A percentile compares a stretch with the other conserved stretches of the same genome.
Evolutionary conservation across 2,113 vertebrate species (phyloP).

Genomic region (Narcine bancroftii): DNA sequence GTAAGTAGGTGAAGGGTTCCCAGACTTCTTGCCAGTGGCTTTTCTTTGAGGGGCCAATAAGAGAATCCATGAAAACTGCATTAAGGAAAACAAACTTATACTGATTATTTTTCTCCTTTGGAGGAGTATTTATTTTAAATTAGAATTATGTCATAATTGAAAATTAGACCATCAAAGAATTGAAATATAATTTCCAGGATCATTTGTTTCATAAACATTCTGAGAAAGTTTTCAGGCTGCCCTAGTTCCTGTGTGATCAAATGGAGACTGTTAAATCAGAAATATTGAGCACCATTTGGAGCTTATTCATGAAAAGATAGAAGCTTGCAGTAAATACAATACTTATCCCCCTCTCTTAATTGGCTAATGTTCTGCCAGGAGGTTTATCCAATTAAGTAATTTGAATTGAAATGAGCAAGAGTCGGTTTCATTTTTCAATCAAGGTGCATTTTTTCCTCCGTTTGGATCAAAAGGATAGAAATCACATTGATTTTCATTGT

Average conservation of each 20-base stretch:
- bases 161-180: neutral
- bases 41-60: neutral
- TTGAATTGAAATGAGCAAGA: neutral
- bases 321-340: neutral
- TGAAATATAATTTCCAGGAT: neutral
- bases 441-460: neutral
- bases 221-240: neutral
- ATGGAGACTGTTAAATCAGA: neutral
- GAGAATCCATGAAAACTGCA: neutral
- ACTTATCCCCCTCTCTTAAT: neutral
- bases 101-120: neutral
- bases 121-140: neutral
- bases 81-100: neutral
- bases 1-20: neutral
- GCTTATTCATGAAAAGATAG: neutral
- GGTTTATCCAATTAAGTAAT: slow-evolving; percentile 21
- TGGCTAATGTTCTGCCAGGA: slow-evolving; percentile 22
- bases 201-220: neutral
- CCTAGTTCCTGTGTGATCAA: neutral
- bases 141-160: neutral
- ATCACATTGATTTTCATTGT: neutral
- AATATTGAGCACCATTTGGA: slow-evolving; percentile 14
- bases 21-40: neutral
- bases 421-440: slow-evolving; percentile 25
- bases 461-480: neutral